A percentile compares a stretch with the other conserved stretches of the same genome.
phyloP scores from a whole-genome alignment of 2,113 vertebrate genomes.

The Rhabdornis inornatus region DNA sequence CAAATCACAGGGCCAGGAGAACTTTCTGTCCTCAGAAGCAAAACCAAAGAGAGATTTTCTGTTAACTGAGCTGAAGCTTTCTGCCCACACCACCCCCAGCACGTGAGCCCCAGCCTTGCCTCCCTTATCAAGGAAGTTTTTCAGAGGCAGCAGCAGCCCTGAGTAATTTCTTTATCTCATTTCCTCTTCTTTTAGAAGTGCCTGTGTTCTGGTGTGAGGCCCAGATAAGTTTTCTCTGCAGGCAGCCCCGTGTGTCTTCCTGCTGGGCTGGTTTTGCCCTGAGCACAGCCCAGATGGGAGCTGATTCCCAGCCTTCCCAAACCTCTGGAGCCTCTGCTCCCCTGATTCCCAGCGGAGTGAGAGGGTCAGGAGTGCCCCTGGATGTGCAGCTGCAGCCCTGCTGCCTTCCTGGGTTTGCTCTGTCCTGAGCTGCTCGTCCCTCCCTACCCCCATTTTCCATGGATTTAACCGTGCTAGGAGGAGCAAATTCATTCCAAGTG shows the following conservation, averaged over 20 bases:
- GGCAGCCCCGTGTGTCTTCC: background rate
- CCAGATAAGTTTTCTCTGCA: background rate
- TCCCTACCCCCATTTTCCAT: background rate
- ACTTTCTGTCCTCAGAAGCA: background rate
- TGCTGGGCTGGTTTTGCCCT: background rate
- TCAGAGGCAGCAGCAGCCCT: background rate
- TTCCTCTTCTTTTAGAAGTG: background rate
- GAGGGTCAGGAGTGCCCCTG: background rate
- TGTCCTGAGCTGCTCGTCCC: background rate
- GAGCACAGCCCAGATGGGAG: background rate
- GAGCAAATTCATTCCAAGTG: background rate
- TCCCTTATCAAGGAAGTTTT: background rate
- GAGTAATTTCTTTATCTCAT: background rate
- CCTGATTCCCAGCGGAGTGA: fast-evolving
- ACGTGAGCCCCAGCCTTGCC: background rate
- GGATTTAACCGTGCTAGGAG: fast-evolving
- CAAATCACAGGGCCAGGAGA: background rate
- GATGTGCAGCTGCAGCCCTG: background rate
- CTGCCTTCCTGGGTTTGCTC: fast-evolving
- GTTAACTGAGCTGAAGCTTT: background rate
- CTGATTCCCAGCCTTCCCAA: background rate
- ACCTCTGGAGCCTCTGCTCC: background rate
- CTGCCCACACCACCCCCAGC: background rate
- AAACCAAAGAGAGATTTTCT: background rate
- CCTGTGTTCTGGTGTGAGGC: background rate